phyloP scores from a whole-genome alignment of 1,140 invertebrate species.

The Adoxophyes honmai region DNA sequence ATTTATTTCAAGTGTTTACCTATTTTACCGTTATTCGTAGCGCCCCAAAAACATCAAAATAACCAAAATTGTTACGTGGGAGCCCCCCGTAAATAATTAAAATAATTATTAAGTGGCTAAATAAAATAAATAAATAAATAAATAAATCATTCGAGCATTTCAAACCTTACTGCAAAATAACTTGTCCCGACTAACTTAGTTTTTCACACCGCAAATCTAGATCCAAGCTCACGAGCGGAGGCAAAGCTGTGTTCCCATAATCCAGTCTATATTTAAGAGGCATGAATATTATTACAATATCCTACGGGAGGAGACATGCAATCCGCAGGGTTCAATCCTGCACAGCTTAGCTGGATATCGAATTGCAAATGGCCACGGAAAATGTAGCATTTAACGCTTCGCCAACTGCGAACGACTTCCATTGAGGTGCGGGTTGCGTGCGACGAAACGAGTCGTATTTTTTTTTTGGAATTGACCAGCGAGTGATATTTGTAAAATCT shows the following conservation, averaged over 20 bases:
- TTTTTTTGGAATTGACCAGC: too few relatives aligned
- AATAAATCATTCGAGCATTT: too few relatives aligned
- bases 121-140: too few relatives aligned
- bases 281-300: slow-evolving; percentile 63
- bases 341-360: slow-evolving; percentile 67
- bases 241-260: slow-evolving; percentile 12
- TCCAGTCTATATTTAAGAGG: slow-evolving; percentile 43
- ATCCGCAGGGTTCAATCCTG: slow-evolving; percentile 57
- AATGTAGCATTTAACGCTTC: slow-evolving; percentile 70
- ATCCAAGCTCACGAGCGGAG: background rate
- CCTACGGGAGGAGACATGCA: slow-evolving; percentile 46
- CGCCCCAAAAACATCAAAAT: too few relatives aligned
- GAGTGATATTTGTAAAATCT: too few relatives aligned
- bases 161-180: too few relatives aligned
- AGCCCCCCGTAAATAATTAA: too few relatives aligned
- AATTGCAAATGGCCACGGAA: slow-evolving; percentile 69
- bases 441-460: slow-evolving; percentile 26
- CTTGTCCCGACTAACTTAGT: too few relatives aligned
- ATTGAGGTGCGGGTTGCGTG: slow-evolving; percentile 31
- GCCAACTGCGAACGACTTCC: slow-evolving; percentile 60
- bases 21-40: too few relatives aligned
- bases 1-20: too few relatives aligned
- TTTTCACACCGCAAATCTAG: background rate
- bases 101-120: too few relatives aligned
- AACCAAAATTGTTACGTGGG: too few relatives aligned